phyloP scores from a whole-genome alignment of 1,140 invertebrate genomes.

The Leptopilina boulardi region DNA sequence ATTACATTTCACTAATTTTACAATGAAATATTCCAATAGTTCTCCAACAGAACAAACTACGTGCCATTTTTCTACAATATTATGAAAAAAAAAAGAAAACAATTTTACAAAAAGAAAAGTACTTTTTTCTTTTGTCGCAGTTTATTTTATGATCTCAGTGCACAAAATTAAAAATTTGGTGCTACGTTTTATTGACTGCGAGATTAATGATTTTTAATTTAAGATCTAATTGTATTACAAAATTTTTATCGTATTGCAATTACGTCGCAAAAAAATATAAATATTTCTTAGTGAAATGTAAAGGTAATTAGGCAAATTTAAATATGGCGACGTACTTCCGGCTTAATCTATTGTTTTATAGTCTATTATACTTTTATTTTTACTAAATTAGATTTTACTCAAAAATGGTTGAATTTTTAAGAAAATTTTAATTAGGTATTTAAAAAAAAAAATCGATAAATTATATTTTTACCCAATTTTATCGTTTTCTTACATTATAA shows the following conservation, averaged over 20 bases:
- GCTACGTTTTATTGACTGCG: conserved; percentile 42
- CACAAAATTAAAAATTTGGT: conserved; percentile 39
- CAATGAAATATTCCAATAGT: conserved; percentile 3
- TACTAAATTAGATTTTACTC: neutral
- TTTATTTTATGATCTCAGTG: conserved; percentile 31
- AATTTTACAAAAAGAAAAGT: neutral
- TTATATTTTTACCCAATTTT: too few relatives aligned
- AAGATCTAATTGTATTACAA: conserved; percentile 1
- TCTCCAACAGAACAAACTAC: neutral
- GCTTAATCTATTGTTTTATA: neutral
- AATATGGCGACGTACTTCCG: neutral
- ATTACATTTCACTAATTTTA: conserved; percentile 55
- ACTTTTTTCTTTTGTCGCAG: too few relatives aligned
- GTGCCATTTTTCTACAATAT: conserved; percentile 23
- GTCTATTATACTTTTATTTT: neutral
- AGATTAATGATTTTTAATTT: conserved; percentile 45
- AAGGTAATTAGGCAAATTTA: conserved; percentile 2
- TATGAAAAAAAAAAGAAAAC: neutral
- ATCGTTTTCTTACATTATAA: too few relatives aligned
- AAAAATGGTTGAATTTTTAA: neutral
- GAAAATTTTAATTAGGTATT: neutral
- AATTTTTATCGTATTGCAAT: neutral
- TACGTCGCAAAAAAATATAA: neutral
- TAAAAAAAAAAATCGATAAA: neutral
- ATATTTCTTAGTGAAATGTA: neutral